phyloP scores from a whole-genome alignment of 1,140 invertebrate genomes.

The Dinoponera quadriceps region DNA sequence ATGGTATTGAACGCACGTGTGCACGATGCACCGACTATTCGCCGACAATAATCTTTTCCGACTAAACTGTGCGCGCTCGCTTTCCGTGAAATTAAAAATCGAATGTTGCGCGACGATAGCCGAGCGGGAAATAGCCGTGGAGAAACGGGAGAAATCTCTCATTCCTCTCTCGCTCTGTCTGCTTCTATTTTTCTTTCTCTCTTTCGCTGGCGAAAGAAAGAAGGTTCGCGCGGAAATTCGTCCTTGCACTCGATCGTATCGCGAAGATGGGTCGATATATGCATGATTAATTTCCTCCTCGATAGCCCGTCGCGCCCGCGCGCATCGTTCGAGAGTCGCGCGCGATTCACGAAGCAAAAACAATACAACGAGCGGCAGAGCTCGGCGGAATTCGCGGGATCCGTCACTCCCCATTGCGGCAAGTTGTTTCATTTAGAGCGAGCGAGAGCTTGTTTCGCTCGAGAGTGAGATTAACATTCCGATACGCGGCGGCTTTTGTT shows the following conservation, averaged over 20 bases:
- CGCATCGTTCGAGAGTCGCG: neutral
- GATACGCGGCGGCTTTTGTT: slow-evolving; percentile 36
- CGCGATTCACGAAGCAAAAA: slow-evolving; percentile 29
- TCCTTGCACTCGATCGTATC: slow-evolving; percentile 35
- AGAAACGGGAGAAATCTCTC: slow-evolving; percentile 28
- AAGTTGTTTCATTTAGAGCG: slow-evolving; percentile 53
- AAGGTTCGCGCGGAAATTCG: slow-evolving; percentile 27
- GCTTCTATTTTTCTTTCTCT: neutral
- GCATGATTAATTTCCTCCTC: slow-evolving; percentile 50
- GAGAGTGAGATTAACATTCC: slow-evolving; percentile 46
- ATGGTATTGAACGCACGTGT: neutral
- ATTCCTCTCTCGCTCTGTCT: too few relatives aligned
- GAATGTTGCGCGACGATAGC: neutral
- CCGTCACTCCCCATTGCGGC: slow-evolving; percentile 26
- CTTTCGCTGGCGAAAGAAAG: slow-evolving; percentile 3
- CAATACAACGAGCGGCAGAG: slow-evolving; percentile 17
- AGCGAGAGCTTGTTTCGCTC: slow-evolving; percentile 20
- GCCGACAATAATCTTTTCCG: slow-evolving; percentile 14
- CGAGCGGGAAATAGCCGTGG: neutral
- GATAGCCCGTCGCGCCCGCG: neutral
- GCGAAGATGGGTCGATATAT: slow-evolving; percentile 1
- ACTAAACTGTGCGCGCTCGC: slow-evolving; percentile 9
- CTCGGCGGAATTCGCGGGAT: slow-evolving; percentile 36
- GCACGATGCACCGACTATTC: neutral
- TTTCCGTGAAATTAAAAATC: slow-evolving; percentile 46